Percentiles rank a stretch among this genome's conserved stretches.
phyloP scores from a whole-genome alignment of 2,797 vertebrate genomes.

The Tokudaia tokunoshimensis region DNA sequence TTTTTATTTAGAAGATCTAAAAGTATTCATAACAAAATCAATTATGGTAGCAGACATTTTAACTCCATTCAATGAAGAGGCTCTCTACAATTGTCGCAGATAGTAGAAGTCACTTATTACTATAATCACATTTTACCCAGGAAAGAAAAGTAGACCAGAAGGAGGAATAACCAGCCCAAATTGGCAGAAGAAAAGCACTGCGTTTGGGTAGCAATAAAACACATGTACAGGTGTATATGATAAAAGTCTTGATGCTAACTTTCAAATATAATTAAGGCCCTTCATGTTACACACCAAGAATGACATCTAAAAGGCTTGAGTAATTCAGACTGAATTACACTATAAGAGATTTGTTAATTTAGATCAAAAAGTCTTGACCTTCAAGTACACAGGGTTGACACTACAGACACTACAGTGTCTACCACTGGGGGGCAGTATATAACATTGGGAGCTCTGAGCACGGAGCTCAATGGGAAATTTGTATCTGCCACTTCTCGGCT shows the following conservation, averaged over 20 bases:
- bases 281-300: constrained; percentile 25
- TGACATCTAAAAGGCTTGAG: constrained; percentile 35
- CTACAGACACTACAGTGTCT: not conserved
- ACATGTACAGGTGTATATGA: not conserved
- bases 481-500: not conserved
- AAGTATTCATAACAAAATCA: constrained; percentile 49
- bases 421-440: constrained; percentile 6
- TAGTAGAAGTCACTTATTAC: not conserved
- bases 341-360: constrained; percentile 44
- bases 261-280: constrained; percentile 48
- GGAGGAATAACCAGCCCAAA: constrained; percentile 23
- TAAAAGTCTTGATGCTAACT: not conserved
- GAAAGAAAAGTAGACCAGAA: not conserved
- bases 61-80: constrained; percentile 1
- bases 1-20: constrained; percentile 21
- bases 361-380: constrained; percentile 1
- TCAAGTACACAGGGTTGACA: not conserved
- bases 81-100: not conserved
- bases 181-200: constrained; percentile 37
- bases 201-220: constrained; percentile 25
- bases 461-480: not conserved
- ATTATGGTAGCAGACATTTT: not conserved
- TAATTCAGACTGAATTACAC: constrained; percentile 55
- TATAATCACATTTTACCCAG: constrained; percentile 14
- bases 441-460: not conserved